These are phyloP conservation scores for Chloroceryle amazona DNA, from an alignment of 2,797 vertebrate species.

Conservation along the genomic window DNA sequence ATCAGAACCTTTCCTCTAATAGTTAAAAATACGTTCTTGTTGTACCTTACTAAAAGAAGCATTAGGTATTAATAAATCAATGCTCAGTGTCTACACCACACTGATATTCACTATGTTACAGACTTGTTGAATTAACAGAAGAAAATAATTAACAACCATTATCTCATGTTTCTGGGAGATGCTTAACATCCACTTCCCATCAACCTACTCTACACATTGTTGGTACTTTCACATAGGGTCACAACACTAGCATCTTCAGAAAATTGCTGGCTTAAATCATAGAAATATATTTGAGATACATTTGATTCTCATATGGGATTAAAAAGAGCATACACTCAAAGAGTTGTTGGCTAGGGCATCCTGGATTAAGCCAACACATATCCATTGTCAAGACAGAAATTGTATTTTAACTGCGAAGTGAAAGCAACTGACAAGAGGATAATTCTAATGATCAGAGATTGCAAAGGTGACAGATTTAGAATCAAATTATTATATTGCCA, in stretches of 20 bases:
- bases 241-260: background rate
- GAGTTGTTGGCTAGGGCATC: background rate
- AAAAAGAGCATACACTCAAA: background rate
- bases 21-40: background rate
- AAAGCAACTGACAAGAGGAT: constrained; percentile 3
- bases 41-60: background rate
- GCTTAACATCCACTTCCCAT: background rate
- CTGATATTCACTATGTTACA: background rate
- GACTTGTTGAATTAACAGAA: background rate
- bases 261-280: background rate
- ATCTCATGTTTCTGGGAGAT: background rate
- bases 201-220: background rate
- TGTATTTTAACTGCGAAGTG: constrained; percentile 14
- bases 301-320: background rate
- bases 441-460: constrained; percentile 7
- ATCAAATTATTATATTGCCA: background rate
- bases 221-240: background rate
- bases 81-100: background rate
- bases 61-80: background rate
- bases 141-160: background rate
- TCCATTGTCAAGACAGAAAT: constrained; percentile 13
- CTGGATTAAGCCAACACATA: background rate
- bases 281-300: background rate
- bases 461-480: constrained; percentile 7
- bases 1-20: background rate